Conservation (phyloP, 2,113 vertebrate genomes). For the Paracanthobrama guichenoti region DNA sequence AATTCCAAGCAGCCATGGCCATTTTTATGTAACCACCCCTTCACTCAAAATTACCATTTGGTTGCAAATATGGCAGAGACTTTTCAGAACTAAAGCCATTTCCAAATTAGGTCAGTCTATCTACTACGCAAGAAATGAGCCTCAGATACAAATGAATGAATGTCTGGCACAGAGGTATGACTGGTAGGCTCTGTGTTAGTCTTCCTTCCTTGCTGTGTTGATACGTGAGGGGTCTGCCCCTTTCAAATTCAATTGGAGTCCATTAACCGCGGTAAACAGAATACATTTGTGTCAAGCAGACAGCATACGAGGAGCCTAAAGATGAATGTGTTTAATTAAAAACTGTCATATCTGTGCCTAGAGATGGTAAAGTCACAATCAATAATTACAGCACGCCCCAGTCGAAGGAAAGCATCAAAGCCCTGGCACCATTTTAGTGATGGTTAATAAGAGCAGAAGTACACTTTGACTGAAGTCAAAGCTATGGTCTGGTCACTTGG, state of each 20-base stretch:
- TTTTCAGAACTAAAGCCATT: slow-evolving; percentile 7
- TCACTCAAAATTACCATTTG: background rate
- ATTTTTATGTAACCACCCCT: background rate
- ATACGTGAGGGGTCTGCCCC: slow-evolving; percentile 15
- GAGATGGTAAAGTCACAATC: slow-evolving; percentile 71
- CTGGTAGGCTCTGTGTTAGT: background rate
- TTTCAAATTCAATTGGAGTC: slow-evolving; percentile 62
- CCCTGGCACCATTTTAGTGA: background rate
- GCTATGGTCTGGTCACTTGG: slow-evolving; percentile 23
- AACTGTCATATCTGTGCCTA: slow-evolving; percentile 78
- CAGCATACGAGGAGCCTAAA: slow-evolving; percentile 64
- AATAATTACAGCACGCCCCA: slow-evolving; percentile 63
- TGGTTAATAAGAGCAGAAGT: slow-evolving; percentile 28
- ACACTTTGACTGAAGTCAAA: slow-evolving; percentile 3
- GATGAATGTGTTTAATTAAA: slow-evolving; percentile 83
- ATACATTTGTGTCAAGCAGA: slow-evolving; percentile 76
- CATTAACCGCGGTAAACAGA: slow-evolving; percentile 75
- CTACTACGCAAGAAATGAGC: background rate
- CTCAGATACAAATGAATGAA: slow-evolving; percentile 11
- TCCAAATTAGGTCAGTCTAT: slow-evolving; percentile 21
- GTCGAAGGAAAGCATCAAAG: slow-evolving; percentile 23
- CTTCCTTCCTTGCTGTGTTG: slow-evolving; percentile 3
- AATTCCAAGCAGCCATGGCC: background rate
- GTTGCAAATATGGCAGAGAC: background rate
- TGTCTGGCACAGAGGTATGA: slow-evolving; percentile 4